Evolutionary conservation across 2,797 vertebrate species (phyloP).

Genomic region (Coluber constrictor): DNA sequence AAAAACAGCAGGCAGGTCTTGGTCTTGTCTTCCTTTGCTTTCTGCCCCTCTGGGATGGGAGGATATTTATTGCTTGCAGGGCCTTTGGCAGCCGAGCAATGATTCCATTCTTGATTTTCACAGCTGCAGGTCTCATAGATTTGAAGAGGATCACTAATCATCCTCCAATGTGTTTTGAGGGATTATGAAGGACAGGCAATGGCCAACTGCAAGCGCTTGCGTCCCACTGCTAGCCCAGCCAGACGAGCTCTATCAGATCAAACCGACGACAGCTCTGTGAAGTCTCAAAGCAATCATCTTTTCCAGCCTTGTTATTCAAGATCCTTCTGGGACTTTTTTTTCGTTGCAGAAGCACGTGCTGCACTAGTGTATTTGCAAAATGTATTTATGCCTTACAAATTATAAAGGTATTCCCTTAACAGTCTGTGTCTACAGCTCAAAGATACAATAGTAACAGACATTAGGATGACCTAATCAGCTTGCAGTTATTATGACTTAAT

Average conservation of each 20-base stretch:
- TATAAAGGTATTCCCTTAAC: constrained; percentile 7
- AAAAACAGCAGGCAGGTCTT: not conserved
- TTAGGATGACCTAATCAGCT: not conserved
- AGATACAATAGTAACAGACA: not conserved
- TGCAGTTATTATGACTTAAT: not conserved
- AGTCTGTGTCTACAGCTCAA: not conserved
- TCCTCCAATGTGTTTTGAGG: not conserved
- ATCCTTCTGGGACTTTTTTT: not conserved
- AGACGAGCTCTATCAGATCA: not conserved
- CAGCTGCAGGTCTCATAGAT: not conserved
- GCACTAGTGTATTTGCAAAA: not conserved
- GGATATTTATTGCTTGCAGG: not conserved
- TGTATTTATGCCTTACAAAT: not conserved
- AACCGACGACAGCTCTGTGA: not conserved
- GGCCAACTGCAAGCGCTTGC: not conserved
- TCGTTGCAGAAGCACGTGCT: not conserved
- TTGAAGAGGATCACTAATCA: not conserved
- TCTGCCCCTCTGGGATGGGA: not conserved
- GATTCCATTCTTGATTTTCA: not conserved
- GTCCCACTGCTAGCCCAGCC: no score
- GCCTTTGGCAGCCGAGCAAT: not conserved
- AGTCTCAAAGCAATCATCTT: not conserved
- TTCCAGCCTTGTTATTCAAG: not conserved
- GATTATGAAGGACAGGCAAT: not conserved
- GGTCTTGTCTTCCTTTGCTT: not conserved